Base-by-base conservation (phyloP, 2,797 vertebrate genomes). In the Oreochromis grahami region DNA sequence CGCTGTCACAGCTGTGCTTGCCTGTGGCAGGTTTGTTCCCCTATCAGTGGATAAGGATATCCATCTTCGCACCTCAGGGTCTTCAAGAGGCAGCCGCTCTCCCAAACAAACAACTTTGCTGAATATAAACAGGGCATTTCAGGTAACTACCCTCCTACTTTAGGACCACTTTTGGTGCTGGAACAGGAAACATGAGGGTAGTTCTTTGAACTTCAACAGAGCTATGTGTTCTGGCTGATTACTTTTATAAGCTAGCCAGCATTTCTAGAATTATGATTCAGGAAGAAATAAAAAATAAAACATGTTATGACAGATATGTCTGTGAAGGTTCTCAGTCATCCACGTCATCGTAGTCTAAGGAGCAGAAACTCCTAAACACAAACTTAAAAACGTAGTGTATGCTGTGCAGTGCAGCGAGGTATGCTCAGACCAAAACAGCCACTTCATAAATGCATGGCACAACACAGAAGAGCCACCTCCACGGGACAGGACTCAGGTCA, bases 1-100 rank as follows among this genome's bases (percentile, higher is more conserved):
- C 83, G 76, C 90, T 89, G 91, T 94, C 93, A 95, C 91, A 87
- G 87, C 87, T 85, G 88, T 90, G 86, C 90, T 90, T 86, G 90
- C 92, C 89, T 80, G 84, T 91, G 93, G 93, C 93, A 93, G 91
- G 85, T 91, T 91, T 85, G 94, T 90, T 91, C 90, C 90, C 85
- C 86, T 84, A 88, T 90, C 85, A 90, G 79, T 79, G 86, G 84
- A 86, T 93, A 86, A 93, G 89, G 90, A 95, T 94, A 95, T 95
- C 91, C 90, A 94, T 94, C 91, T 93, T 92, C 82, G 81, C 89
- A 92, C 94, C 92, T 93, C 87, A 79, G 93, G 92, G 88, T 90
- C 85, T 81, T 87, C 87, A 79, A 79, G 34, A 84, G 87, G 85
- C 88, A 88, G 89, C 78, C 60, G n/a, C 80, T 82, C 53, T 81